Evolutionary conservation across 2,797 vertebrate species (phyloP).

Genomic region (Podarcis lilfordi): DNA sequence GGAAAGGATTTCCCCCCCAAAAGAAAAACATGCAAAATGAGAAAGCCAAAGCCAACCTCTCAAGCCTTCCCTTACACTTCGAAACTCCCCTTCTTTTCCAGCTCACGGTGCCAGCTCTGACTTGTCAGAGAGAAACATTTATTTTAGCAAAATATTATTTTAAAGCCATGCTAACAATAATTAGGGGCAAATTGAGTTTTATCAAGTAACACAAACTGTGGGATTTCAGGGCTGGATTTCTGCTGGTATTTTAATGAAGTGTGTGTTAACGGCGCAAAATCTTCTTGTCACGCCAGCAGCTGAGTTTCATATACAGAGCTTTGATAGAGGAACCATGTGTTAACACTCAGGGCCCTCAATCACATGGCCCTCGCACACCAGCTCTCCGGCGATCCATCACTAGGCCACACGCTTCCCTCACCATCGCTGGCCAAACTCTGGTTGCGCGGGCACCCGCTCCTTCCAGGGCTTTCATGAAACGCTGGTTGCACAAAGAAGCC

Average conservation of each 20-base stretch:
- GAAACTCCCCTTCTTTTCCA: constrained; percentile 52
- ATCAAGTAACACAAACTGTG: constrained; percentile 93
- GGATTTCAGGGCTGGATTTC: constrained; percentile 84
- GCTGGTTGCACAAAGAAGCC: fast-evolving
- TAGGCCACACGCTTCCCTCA: constrained; percentile 52
- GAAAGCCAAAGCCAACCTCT: constrained; percentile 16
- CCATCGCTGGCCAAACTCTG: constrained; percentile 21
- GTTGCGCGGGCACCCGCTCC: not conserved
- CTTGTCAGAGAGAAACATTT: constrained; percentile 80
- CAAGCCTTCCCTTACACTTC: not conserved
- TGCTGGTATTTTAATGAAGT: constrained; percentile 97
- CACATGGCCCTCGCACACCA: constrained; percentile 62
- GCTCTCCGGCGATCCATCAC: constrained; percentile 70
- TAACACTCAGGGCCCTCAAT: constrained; percentile 79
- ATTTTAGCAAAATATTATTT: constrained; percentile 91
- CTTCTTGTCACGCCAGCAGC: constrained; percentile 78
- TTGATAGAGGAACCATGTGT: constrained; percentile 81
- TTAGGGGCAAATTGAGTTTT: constrained; percentile 85
- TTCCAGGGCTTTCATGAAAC: constrained; percentile 20
- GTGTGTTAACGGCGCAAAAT: constrained; percentile 80
- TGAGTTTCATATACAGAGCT: constrained; percentile 83
- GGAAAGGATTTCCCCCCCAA: too few relatives aligned
- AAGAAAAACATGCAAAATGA: not conserved
- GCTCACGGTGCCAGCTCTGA: constrained; percentile 74
- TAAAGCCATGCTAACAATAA: constrained; percentile 79